These are phyloP conservation scores for Arion vulgaris DNA, from an alignment of 1,140 invertebrate genomes.

Conservation along the genomic window DNA sequence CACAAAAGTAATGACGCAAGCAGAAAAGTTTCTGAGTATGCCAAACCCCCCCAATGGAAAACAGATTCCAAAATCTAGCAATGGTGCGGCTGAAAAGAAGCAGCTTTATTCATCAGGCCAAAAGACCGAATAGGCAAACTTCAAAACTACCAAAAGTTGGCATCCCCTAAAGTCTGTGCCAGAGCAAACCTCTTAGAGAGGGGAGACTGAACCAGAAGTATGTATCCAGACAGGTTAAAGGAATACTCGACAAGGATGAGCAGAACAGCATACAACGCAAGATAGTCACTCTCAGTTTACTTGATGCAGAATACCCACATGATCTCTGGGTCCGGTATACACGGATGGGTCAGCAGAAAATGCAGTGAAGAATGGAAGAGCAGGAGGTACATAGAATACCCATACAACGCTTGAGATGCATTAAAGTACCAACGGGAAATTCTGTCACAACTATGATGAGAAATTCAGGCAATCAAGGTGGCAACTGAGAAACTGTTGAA, in stretches of 20 bases:
- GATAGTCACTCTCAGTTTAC: background rate
- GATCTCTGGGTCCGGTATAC: background rate
- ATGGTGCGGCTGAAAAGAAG: background rate
- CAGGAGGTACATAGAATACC: constrained; percentile 1
- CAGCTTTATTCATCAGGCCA: background rate
- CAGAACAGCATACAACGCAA: background rate
- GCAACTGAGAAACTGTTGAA: background rate
- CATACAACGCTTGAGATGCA: background rate
- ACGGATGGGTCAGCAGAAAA: constrained; percentile 1
- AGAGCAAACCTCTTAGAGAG: too few species aligned
- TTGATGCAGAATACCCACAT: background rate
- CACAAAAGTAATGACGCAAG: background rate
- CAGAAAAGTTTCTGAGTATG: background rate
- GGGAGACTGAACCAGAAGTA: too few species aligned
- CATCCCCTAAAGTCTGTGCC: background rate
- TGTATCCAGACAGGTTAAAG: background rate
- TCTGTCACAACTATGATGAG: background rate
- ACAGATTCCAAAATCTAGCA: background rate
- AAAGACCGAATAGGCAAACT: background rate
- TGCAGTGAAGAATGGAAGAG: background rate
- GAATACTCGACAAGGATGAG: background rate
- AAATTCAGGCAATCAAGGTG: background rate
- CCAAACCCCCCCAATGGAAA: background rate
- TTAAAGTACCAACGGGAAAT: background rate
- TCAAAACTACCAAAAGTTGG: background rate